These are phyloP conservation scores for Pungitius pungitius DNA, from an alignment of 2,113 vertebrate genomes.

Conservation along the genomic window DNA sequence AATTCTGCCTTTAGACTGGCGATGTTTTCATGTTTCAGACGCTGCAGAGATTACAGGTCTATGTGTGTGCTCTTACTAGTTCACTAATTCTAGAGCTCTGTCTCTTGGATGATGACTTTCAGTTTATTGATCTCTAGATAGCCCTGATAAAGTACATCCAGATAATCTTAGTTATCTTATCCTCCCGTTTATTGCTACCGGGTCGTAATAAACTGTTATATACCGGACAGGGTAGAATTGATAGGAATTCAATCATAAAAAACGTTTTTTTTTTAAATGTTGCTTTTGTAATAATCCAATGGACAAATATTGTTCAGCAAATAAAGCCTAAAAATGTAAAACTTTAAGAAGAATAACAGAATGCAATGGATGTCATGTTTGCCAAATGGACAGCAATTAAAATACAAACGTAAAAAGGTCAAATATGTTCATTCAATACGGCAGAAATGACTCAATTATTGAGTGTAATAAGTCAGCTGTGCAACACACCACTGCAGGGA, in stretches of 20 bases:
- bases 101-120: slow-evolving; percentile 15
- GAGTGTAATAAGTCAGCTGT: too few species aligned
- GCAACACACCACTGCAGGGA: too few species aligned
- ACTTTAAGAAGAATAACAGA: too few species aligned
- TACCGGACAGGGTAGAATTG: background rate
- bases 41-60: background rate
- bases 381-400: too few species aligned
- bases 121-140: background rate
- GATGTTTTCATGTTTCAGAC: background rate
- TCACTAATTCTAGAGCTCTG: slow-evolving; percentile 46
- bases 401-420: too few species aligned
- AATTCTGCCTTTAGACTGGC: background rate
- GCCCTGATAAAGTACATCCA: background rate
- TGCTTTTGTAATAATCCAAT: background rate
- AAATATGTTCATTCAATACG: too few species aligned
- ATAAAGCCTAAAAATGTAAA: background rate
- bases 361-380: too few species aligned
- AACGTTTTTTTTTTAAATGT: too few species aligned
- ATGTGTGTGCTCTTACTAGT: slow-evolving; percentile 8
- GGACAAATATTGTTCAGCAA: background rate
- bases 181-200: background rate
- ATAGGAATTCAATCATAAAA: background rate
- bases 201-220: background rate
- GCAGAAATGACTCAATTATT: too few species aligned
- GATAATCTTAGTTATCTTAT: background rate